phyloP scores from a whole-genome alignment of 2,797 vertebrate species.

The Okamejei kenojei region DNA sequence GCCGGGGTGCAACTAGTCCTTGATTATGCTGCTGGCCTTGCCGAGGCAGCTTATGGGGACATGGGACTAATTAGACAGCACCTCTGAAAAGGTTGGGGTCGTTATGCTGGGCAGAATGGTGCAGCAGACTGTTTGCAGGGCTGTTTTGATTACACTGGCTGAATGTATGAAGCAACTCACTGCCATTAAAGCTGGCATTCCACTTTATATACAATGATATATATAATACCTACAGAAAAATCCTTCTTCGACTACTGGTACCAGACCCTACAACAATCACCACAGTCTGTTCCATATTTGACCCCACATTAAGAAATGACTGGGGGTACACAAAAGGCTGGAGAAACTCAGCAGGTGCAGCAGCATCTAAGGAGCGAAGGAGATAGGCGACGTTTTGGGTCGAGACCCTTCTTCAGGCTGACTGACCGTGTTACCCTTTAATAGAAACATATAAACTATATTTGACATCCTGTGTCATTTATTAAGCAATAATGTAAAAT shows the following conservation, averaged over 20 bases:
- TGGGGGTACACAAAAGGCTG: too few species aligned
- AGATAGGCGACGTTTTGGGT: too few species aligned
- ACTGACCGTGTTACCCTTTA: background rate
- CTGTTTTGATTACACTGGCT: background rate
- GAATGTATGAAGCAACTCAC: background rate
- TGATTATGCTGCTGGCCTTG: too few species aligned
- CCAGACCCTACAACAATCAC: background rate
- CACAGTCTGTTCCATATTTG: background rate
- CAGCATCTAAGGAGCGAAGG: too few species aligned
- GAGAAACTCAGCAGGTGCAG: too few species aligned
- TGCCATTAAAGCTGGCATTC: background rate
- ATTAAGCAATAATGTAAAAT: background rate
- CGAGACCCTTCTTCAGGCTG: too few species aligned
- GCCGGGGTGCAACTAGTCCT: too few species aligned
- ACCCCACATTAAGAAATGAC: background rate
- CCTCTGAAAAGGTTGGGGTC: background rate
- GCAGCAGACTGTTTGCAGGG: too few species aligned
- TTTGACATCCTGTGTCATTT: background rate
- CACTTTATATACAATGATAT: background rate
- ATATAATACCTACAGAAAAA: background rate
- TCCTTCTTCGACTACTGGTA: background rate
- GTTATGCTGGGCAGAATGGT: background rate
- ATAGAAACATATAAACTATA: background rate
- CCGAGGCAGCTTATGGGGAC: background rate
- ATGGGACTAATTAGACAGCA: too few species aligned